phyloP scores from a whole-genome alignment of 1,140 invertebrate genomes.

The Parasteatoda tepidariorum region DNA sequence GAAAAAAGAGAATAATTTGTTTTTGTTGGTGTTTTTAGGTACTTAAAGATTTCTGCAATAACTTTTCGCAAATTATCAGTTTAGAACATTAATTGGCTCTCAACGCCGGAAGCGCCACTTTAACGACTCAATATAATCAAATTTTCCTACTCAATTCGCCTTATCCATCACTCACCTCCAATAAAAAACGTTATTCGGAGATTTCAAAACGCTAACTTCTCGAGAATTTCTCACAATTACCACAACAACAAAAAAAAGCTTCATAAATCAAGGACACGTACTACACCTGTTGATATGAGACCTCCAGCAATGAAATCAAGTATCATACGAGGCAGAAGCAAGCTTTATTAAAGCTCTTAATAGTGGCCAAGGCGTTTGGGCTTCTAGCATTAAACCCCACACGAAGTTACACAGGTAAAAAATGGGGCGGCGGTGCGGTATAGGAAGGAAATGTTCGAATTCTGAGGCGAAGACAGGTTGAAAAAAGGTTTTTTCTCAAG shows the following conservation, averaged over 20 bases:
- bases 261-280: neutral
- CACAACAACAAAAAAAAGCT: neutral
- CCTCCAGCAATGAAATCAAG: neutral
- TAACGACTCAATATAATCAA: too few relatives aligned
- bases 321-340: neutral
- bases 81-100: too few relatives aligned
- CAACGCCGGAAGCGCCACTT: too few relatives aligned
- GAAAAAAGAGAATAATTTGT: too few relatives aligned
- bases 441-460: neutral
- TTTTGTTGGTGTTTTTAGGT: too few relatives aligned
- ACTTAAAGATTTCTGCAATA: too few relatives aligned
- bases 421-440: neutral
- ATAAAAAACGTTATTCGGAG: too few relatives aligned
- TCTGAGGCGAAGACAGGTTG: conserved; percentile 29
- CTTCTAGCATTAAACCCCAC: neutral
- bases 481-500: neutral
- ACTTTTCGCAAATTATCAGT: too few relatives aligned
- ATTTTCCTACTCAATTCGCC: too few relatives aligned
- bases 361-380: neutral
- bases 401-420: neutral
- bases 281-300: neutral
- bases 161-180: too few relatives aligned
- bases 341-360: neutral
- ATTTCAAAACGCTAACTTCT: too few relatives aligned
- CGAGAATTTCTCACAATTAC: neutral